A percentile compares a stretch with the other conserved stretches of the same genome.
phyloP scores from a whole-genome alignment of 2,888 invertebrate species.

The Parnassius apollo region DNA sequence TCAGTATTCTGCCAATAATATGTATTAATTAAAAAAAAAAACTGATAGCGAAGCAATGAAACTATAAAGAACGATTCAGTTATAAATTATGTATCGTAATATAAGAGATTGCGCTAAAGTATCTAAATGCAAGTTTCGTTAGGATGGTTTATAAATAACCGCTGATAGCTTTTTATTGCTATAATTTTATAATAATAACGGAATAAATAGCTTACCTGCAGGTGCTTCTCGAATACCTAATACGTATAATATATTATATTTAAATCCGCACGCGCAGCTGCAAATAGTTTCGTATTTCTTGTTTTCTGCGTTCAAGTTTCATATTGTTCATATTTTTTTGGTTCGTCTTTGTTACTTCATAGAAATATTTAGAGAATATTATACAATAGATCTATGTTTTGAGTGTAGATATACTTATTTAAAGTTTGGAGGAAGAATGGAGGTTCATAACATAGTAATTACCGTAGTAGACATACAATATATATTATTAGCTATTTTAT shows the following conservation, averaged over 20 bases:
- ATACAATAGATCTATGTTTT: too few relatives aligned
- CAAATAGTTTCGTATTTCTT: background rate
- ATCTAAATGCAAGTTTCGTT: slow-evolving; percentile 27
- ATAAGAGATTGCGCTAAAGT: slow-evolving; percentile 36
- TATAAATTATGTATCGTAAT: slow-evolving; percentile 54
- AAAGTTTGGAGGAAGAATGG: too few relatives aligned
- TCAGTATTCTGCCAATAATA: slow-evolving; percentile 21
- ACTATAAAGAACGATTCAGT: slow-evolving; percentile 55
- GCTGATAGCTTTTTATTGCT: slow-evolving; percentile 6
- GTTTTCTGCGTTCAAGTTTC: too few relatives aligned
- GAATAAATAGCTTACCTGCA: slow-evolving; percentile 40
- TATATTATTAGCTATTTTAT: too few relatives aligned
- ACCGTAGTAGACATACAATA: too few relatives aligned
- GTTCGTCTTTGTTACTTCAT: too few relatives aligned
- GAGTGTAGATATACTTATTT: too few relatives aligned
- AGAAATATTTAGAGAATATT: too few relatives aligned
- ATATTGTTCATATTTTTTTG: too few relatives aligned
- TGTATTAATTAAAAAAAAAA: slow-evolving; percentile 38
- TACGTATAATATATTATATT: background rate
- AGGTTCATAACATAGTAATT: too few relatives aligned
- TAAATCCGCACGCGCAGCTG: background rate
- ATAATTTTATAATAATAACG: slow-evolving; percentile 36
- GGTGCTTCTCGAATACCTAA: background rate
- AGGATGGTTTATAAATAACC: slow-evolving; percentile 30
- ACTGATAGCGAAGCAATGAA: slow-evolving; percentile 44